Base-by-base conservation (phyloP, 2,888 invertebrate genomes). In the Ochropacha duplaris region DNA sequence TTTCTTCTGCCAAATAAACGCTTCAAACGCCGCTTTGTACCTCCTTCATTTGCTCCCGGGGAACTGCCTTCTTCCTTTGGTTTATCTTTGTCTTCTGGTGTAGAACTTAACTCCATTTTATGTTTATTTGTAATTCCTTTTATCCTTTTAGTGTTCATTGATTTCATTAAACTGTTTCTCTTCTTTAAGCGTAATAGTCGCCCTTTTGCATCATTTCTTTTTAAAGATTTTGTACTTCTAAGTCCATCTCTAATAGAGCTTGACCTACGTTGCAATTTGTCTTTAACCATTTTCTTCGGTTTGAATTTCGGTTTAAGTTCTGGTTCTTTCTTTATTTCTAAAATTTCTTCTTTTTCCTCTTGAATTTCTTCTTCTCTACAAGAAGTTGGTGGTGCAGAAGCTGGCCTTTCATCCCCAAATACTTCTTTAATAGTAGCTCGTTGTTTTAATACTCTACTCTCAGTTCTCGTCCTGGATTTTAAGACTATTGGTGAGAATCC, bases 341-440 rank as follows among this genome's bases (percentile, higher is more conserved):
- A 65, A 52, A 74, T 57, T 65, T 72, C 78, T 65, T 79, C 81
- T 64, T 88, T 84, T 55, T 75, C 77, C 50, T 85, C 87, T 49
- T 69, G 72, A 59, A 69, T 79, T 68, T 78, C 84, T 34, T 93
- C 92, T 3, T 94, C 91, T 68, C 92, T 90, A 72, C 94, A 95
- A 1, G 95, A 94, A 62, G 94, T 93, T 0, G 97, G 97, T 0
- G 97, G 97, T 0, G 97, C 97, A 0, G 97, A 97, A 0, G 97
- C 96, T 0, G 97, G 96, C 49, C 97, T 92, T 74, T 97, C 97
- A 63, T 92, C 92, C 0, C 97, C 97, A 81, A 97, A 97, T 2
- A 97, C 96, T 87, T 97, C 96, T 68, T 96, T 95, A 50, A 97
- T 96, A 3, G 96, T 96, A 49, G 96, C 96, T 72, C 96, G 93